phyloP scores from a whole-genome alignment of 2,797 vertebrate species.

The Anas flavirostris region DNA sequence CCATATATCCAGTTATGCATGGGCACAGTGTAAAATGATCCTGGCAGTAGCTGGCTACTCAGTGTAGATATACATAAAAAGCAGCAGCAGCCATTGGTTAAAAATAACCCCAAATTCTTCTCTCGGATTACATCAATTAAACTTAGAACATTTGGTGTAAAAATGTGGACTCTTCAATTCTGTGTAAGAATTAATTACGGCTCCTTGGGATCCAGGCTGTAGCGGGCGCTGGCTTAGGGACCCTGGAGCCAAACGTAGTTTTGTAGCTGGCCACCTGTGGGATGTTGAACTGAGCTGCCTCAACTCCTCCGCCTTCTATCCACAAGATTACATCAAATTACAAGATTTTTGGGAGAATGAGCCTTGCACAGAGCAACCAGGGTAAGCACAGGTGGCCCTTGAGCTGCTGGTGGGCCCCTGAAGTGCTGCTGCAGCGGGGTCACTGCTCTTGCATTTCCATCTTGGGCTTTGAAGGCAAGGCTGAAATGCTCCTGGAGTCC shows the following conservation, averaged over 20 bases:
- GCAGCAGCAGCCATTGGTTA: conserved; percentile 60
- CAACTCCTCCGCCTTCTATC: neutral
- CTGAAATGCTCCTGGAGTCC: neutral
- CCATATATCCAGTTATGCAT: neutral
- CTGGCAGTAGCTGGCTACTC: conserved; percentile 58
- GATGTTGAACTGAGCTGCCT: neutral
- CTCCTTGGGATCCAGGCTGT: neutral
- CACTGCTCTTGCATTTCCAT: neutral
- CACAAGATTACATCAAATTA: neutral
- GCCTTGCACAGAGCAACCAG: neutral
- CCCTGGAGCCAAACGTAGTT: neutral
- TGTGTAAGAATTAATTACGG: neutral
- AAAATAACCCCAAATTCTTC: conserved; percentile 65
- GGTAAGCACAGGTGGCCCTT: neutral
- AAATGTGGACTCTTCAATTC: conserved; percentile 5
- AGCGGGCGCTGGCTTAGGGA: neutral
- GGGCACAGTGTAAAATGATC: conserved; percentile 37
- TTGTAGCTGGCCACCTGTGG: neutral
- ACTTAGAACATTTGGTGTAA: conserved; percentile 28
- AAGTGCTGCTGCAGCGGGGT: neutral
- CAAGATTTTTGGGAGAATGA: neutral
- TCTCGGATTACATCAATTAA: conserved; percentile 67
- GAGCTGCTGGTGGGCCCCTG: neutral
- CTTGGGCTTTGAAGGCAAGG: neutral
- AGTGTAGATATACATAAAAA: conserved; percentile 53